Percentiles rank a stretch among this genome's conserved stretches.
Conservation (phyloP, 2,113 vertebrate genomes). For the Azemiops feae region DNA sequence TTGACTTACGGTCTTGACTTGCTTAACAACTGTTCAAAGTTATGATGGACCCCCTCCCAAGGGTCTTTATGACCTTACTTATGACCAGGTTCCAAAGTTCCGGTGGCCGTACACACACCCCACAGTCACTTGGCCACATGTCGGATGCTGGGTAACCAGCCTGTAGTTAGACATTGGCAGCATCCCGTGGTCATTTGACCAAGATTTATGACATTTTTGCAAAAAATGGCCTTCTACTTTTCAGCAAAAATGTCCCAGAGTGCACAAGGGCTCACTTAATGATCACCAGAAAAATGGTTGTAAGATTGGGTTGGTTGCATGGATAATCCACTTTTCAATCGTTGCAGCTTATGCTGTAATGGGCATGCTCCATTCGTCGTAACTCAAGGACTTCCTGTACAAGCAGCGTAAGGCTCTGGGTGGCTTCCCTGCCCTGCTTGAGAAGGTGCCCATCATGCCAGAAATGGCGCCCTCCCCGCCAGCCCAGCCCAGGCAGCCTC, state of each 20-base stretch:
- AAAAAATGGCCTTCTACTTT: background rate
- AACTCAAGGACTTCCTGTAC: background rate
- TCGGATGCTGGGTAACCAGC: background rate
- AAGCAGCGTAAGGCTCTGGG: background rate
- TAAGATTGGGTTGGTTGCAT: background rate
- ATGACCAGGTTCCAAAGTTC: background rate
- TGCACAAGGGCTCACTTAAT: background rate
- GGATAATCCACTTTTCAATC: no score
- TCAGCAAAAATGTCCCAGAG: background rate
- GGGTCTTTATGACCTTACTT: background rate
- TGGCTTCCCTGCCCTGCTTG: background rate
- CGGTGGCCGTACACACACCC: accelerated
- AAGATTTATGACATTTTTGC: background rate
- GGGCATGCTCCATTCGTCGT: background rate
- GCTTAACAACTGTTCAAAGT: background rate
- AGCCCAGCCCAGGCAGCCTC: background rate
- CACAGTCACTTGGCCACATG: background rate
- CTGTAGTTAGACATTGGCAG: background rate
- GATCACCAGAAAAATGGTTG: background rate
- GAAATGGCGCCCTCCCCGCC: background rate
- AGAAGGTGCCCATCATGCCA: background rate
- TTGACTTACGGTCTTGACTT: background rate
- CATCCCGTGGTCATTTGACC: no score
- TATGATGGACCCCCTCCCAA: background rate
- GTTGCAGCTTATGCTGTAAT: background rate